Evolutionary conservation across 2,888 invertebrate species (phyloP).

Genomic region (Drosophila neotestacea): DNA sequence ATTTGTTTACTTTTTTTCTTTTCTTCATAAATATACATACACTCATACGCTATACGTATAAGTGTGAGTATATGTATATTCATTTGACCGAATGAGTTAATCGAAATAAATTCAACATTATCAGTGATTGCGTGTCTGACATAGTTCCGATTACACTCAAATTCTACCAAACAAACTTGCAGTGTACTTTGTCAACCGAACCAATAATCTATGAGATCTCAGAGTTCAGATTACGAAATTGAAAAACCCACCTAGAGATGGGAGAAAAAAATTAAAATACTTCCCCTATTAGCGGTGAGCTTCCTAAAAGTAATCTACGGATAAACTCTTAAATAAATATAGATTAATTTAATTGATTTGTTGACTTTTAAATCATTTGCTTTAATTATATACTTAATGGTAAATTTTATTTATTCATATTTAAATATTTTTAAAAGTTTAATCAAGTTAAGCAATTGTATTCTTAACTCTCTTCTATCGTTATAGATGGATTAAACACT

Average conservation of each 20-base stretch:
- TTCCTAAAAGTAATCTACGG: too few relatives aligned
- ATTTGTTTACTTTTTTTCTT: constrained; percentile 27
- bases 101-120: neutral
- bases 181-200: neutral
- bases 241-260: neutral
- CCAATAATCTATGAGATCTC: neutral
- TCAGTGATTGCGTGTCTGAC: constrained; percentile 1
- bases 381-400: neutral
- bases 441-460: too few relatives aligned
- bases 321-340: too few relatives aligned
- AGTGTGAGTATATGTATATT: neutral
- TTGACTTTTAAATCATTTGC: too few relatives aligned
- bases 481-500: neutral
- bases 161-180: neutral
- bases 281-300: too few relatives aligned
- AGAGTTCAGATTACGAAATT: constrained; percentile 5
- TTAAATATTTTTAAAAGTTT: too few relatives aligned
- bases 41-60: neutral
- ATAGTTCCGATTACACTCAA: neutral
- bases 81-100: constrained; percentile 1
- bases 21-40: neutral
- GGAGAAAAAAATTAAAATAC: neutral
- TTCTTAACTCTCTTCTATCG: neutral
- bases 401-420: too few relatives aligned
- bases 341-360: too few relatives aligned